phyloP scores from a whole-genome alignment of 1,140 invertebrate species.

The Drosophila cardini region DNA sequence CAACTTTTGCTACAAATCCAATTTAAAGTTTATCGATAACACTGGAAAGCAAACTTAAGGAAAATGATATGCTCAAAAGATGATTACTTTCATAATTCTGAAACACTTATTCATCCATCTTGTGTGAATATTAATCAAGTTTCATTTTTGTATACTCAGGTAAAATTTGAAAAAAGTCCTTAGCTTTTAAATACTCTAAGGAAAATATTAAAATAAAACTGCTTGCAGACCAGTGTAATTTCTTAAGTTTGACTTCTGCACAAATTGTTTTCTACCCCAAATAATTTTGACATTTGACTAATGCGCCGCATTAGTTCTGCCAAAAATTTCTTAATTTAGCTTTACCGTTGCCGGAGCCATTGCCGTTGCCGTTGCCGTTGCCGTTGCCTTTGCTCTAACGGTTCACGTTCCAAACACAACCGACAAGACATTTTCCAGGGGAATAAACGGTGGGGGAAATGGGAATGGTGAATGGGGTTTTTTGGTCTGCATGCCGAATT shows the following conservation, averaged over 20 bases:
- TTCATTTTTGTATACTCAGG: too few relatives aligned
- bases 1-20: constrained; percentile 10
- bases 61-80: background rate
- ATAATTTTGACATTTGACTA: constrained; percentile 80
- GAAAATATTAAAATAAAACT: background rate
- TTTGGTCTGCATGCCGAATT: constrained; percentile 55
- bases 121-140: too few relatives aligned
- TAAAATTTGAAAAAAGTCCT: too few relatives aligned
- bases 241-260: constrained; percentile 36
- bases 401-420: constrained; percentile 24
- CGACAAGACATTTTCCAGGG: background rate
- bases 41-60: constrained; percentile 8
- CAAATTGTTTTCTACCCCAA: constrained; percentile 64
- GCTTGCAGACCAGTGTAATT: constrained; percentile 31
- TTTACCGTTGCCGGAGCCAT: constrained; percentile 48
- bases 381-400: constrained; percentile 39
- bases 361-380: constrained; percentile 41
- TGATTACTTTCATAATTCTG: too few relatives aligned
- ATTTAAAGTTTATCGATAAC: constrained; percentile 27
- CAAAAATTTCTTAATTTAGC: constrained; percentile 80
- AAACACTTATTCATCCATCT: background rate
- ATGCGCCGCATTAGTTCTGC: constrained; percentile 75
- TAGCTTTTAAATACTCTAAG: background rate
- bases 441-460: background rate
- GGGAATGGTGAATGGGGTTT: background rate